These are phyloP conservation scores for Syngnathus scovelli DNA, from an alignment of 2,113 vertebrate genomes.

Conservation along the genomic window DNA sequence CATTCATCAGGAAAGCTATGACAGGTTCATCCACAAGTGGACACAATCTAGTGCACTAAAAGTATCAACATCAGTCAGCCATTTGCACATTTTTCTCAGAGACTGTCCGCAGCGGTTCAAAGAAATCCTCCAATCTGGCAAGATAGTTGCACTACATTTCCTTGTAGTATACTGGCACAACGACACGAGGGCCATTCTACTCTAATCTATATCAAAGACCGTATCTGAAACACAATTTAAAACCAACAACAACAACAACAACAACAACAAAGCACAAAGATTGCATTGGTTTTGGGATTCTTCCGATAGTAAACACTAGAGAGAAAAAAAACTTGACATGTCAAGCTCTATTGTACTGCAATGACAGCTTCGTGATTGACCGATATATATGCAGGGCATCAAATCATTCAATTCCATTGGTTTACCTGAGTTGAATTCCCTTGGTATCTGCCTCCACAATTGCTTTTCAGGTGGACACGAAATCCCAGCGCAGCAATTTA, in stretches of 20 bases:
- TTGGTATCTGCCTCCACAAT: conserved; percentile 57
- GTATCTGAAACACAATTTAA: not conserved
- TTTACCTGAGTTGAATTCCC: conserved; percentile 40
- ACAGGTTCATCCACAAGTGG: not conserved
- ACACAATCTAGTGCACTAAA: not conserved
- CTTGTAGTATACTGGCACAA: too few relatives aligned
- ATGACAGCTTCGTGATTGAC: not conserved
- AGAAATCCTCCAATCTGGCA: not conserved
- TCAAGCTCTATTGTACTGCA: not conserved
- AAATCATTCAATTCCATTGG: not conserved
- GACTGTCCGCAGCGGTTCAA: not conserved
- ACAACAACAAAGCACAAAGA: too few relatives aligned
- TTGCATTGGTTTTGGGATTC: too few relatives aligned
- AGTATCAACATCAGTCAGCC: not conserved
- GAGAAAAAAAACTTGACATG: not conserved
- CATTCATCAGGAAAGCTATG: too few relatives aligned
- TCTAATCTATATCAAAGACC: not conserved
- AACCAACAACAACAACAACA: too few relatives aligned
- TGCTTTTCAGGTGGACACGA: conserved; percentile 24
- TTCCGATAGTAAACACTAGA: not conserved
- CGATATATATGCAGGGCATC: not conserved
- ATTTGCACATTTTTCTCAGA: not conserved
- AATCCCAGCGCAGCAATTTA: conserved; percentile 39
- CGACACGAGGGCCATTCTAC: too few relatives aligned
- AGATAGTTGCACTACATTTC: not conserved